phyloP scores from a whole-genome alignment of 2,113 vertebrate species.

The Rhabdornis inornatus region DNA sequence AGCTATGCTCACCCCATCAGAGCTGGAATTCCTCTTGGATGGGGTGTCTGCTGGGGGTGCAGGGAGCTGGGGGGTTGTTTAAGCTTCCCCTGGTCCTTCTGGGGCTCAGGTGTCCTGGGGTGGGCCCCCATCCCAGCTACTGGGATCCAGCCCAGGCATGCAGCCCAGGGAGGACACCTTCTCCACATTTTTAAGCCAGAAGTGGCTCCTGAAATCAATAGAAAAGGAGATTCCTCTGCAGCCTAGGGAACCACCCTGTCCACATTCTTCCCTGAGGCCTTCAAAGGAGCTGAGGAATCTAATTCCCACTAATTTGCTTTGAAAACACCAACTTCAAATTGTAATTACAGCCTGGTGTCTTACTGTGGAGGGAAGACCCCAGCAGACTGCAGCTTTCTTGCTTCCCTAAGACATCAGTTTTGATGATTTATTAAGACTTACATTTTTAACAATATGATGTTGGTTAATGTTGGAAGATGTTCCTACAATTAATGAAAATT shows the following conservation, averaged over 20 bases:
- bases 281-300: constrained; percentile 18
- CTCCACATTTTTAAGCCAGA: neutral
- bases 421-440: constrained; percentile 27
- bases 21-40: neutral
- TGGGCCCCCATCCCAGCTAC: neutral
- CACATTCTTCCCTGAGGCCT: neutral
- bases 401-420: neutral
- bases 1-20: neutral
- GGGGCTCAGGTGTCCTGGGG: neutral
- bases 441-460: neutral
- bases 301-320: constrained; percentile 17
- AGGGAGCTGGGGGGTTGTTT: neutral
- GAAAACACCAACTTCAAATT: neutral
- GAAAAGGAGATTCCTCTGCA: neutral
- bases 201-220: neutral
- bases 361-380: neutral
- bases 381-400: neutral
- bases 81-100: neutral
- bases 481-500: constrained; percentile 49
- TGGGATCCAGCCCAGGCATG: neutral
- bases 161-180: neutral
- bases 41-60: neutral
- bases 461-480: constrained; percentile 22
- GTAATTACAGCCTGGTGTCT: neutral
- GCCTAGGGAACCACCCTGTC: neutral